Percentiles rank a stretch among this genome's conserved stretches.
These are phyloP conservation scores for Drosophila paramelanica DNA, from an alignment of 2,888 invertebrate species.

Conservation along the genomic window DNA sequence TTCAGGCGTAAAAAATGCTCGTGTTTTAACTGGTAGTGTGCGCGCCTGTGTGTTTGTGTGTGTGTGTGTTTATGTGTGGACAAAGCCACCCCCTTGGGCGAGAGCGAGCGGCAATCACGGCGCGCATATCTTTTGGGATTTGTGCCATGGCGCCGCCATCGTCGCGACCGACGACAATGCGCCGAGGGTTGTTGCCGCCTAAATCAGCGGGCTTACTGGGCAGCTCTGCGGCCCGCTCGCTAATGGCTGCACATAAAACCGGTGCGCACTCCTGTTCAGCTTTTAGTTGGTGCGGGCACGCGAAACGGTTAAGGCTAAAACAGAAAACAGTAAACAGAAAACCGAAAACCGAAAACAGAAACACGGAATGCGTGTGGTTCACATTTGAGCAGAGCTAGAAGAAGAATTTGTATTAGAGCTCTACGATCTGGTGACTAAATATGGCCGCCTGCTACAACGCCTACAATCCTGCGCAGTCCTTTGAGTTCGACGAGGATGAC, in stretches of 20 bases:
- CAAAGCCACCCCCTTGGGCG: slow-evolving; percentile 78
- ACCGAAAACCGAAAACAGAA: background rate
- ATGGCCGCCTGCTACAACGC: slow-evolving; percentile 83
- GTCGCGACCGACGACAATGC: slow-evolving; percentile 82
- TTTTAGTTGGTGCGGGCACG: slow-evolving; percentile 84
- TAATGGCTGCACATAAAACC: slow-evolving; percentile 82
- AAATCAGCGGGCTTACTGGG: slow-evolving; percentile 75
- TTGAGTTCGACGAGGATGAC: slow-evolving; percentile 84
- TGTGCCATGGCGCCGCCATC: slow-evolving; percentile 82
- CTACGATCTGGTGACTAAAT: slow-evolving; percentile 12
- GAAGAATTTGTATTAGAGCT: background rate
- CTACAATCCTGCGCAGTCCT: slow-evolving; percentile 71
- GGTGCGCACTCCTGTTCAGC: slow-evolving; percentile 73
- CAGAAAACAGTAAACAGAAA: slow-evolving; percentile 1
- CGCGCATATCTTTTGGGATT: slow-evolving; percentile 79
- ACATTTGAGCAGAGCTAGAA: slow-evolving; percentile 6
- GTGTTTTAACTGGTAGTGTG: slow-evolving; percentile 68
- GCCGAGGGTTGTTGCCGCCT: slow-evolving; percentile 80
- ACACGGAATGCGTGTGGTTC: background rate
- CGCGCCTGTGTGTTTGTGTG: slow-evolving; percentile 2
- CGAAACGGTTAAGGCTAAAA: slow-evolving; percentile 74
- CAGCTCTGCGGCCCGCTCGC: slow-evolving; percentile 26
- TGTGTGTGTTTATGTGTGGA: slow-evolving; percentile 19
- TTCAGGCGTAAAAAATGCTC: slow-evolving; percentile 72
- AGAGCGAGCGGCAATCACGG: slow-evolving; percentile 65